Conservation (phyloP, 2,888 invertebrate genomes). For the Mongoloraphidia duomilia region DNA sequence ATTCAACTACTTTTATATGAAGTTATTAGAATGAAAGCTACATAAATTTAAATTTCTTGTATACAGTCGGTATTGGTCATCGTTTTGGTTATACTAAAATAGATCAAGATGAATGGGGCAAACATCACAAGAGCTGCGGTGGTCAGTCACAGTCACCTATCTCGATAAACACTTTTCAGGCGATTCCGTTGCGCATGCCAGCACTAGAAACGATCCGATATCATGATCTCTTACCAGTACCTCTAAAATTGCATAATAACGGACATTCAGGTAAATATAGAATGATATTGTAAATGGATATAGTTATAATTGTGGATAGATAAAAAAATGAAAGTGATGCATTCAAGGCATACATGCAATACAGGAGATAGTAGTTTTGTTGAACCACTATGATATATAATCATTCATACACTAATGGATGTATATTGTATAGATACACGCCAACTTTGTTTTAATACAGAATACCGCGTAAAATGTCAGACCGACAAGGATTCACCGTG, state of each 20-base stretch:
- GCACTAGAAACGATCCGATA: slow-evolving; percentile 59
- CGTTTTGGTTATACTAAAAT: slow-evolving; percentile 48
- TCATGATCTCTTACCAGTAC: slow-evolving; percentile 49
- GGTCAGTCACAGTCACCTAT: slow-evolving; percentile 55
- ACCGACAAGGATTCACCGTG: too few species aligned
- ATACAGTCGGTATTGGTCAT: slow-evolving; percentile 9
- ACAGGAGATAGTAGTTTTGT: too few species aligned
- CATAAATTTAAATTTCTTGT: neutral
- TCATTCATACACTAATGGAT: too few species aligned
- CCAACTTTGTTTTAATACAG: too few species aligned
- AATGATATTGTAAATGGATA: neutral
- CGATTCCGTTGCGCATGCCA: slow-evolving; percentile 49
- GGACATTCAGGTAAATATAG: slow-evolving; percentile 48
- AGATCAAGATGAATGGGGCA: slow-evolving; percentile 49
- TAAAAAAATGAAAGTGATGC: too few species aligned
- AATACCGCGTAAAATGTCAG: too few species aligned
- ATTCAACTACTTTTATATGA: too few species aligned
- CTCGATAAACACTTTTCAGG: slow-evolving; percentile 43
- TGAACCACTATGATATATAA: too few species aligned
- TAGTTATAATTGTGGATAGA: too few species aligned
- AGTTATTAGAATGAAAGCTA: too few species aligned
- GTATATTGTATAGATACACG: too few species aligned
- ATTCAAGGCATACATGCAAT: too few species aligned
- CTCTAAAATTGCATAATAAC: slow-evolving; percentile 48
- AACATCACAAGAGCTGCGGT: slow-evolving; percentile 44